phyloP scores from a whole-genome alignment of 2,888 invertebrate genomes.

The Chrysina gloriosa region DNA sequence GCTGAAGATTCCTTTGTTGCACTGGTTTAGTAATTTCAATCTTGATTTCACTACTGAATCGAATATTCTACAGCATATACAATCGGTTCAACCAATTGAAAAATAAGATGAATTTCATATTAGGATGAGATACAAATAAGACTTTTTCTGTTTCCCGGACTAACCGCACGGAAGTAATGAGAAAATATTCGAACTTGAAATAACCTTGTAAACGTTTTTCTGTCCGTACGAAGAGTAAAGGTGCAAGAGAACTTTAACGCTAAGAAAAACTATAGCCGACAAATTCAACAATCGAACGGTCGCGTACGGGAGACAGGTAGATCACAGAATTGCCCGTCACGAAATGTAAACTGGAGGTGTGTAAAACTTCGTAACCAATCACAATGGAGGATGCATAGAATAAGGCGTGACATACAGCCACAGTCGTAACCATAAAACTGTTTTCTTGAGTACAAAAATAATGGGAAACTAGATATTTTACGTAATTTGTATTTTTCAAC shows the following conservation, averaged over 20 bases:
- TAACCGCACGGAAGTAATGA: constrained; percentile 52
- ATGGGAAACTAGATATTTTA: constrained; percentile 21
- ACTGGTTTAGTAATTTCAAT: no score
- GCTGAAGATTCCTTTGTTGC: no score
- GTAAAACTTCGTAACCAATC: constrained; percentile 55
- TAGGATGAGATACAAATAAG: background rate
- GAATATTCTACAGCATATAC: no score
- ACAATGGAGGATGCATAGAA: constrained; percentile 48
- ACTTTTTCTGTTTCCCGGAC: constrained; percentile 16
- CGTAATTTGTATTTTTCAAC: constrained; percentile 2
- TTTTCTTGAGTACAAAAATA: constrained; percentile 25
- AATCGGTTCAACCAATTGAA: background rate
- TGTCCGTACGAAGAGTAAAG: constrained; percentile 50
- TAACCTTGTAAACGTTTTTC: constrained; percentile 54
- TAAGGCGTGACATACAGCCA: constrained; percentile 54
- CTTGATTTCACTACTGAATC: no score
- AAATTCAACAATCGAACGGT: constrained; percentile 42
- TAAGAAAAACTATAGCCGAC: constrained; percentile 42
- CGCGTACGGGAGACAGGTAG: constrained; percentile 44
- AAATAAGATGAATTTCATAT: background rate
- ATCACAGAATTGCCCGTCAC: constrained; percentile 51
- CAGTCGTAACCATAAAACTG: constrained; percentile 49
- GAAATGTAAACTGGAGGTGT: constrained; percentile 54
- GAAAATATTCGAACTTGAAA: constrained; percentile 50
- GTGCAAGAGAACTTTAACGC: constrained; percentile 34